phyloP scores from a whole-genome alignment of 2,113 vertebrate genomes.

The Oryzias melastigma region DNA sequence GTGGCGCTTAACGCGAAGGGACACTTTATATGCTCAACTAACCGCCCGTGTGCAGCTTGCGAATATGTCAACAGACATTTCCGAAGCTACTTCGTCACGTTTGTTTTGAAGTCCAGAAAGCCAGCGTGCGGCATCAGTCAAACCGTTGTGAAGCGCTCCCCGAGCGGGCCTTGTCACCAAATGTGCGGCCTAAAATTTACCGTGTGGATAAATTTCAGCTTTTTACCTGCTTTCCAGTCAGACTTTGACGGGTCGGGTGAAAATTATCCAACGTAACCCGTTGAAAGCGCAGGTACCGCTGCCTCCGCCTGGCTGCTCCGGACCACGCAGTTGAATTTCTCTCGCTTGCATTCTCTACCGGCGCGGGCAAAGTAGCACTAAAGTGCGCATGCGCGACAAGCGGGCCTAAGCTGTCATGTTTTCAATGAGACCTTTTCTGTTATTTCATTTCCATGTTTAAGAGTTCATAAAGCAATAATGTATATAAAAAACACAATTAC shows the following conservation, averaged over 20 bases:
- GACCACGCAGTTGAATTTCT: constrained; percentile 78
- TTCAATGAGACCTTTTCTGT: neutral
- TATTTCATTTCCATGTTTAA: neutral
- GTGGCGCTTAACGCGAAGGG: fast-evolving
- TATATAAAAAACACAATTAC: too few species aligned
- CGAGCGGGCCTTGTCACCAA: constrained; percentile 11
- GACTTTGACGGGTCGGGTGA: constrained; percentile 35
- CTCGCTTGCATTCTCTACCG: constrained; percentile 59
- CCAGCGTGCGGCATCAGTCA: constrained; percentile 64
- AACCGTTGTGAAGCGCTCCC: constrained; percentile 27
- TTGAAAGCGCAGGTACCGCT: constrained; percentile 21
- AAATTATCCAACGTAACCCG: constrained; percentile 34
- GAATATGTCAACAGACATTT: neutral
- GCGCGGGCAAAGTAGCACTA: constrained; percentile 56
- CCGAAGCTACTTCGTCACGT: constrained; percentile 51
- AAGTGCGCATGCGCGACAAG: constrained; percentile 59
- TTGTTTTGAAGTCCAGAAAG: constrained; percentile 69
- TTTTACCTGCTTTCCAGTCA: constrained; percentile 61
- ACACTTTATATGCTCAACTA: fast-evolving
- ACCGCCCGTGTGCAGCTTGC: fast-evolving
- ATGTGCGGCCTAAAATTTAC: neutral
- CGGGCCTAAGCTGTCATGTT: neutral
- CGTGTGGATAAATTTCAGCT: fast-evolving
- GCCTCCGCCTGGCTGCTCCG: constrained; percentile 52
- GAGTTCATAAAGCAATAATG: too few species aligned